Evolutionary conservation across 2,113 vertebrate species (phyloP).

Genomic region (Hemiprocne comata): DNA sequence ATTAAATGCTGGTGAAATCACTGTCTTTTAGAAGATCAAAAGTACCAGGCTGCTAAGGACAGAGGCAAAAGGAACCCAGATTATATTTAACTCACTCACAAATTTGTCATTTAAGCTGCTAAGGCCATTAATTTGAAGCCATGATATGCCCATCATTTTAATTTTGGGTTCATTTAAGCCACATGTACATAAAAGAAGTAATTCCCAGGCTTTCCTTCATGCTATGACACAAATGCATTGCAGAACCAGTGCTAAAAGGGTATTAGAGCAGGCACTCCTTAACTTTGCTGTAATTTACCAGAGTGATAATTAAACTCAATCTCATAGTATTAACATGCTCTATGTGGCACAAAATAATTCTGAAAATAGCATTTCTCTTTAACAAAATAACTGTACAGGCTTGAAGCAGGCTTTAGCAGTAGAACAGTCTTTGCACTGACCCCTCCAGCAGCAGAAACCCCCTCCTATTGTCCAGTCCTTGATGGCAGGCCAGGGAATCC

Average conservation of each 20-base stretch:
- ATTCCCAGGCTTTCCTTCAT: background rate
- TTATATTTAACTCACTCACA: constrained; percentile 11
- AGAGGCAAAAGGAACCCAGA: background rate
- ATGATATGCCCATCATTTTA: constrained; percentile 20
- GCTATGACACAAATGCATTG: background rate
- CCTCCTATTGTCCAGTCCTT: background rate
- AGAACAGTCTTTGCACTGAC: background rate
- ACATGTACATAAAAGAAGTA: background rate
- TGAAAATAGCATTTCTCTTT: background rate
- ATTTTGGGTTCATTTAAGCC: constrained; percentile 17
- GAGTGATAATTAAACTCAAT: background rate
- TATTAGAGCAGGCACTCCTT: background rate
- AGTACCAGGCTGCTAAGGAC: background rate
- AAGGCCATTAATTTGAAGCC: background rate
- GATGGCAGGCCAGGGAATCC: background rate
- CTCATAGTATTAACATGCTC: background rate
- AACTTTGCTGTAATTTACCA: background rate
- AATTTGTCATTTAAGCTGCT: constrained; percentile 12
- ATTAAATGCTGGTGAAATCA: constrained; percentile 21
- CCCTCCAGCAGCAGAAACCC: rapidly evolving
- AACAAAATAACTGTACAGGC: background rate
- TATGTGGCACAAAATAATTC: background rate
- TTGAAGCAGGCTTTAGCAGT: background rate
- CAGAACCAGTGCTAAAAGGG: background rate
- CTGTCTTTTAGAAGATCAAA: background rate